Evolutionary conservation across 2,888 invertebrate species (phyloP), one percentile per base, ranked within the genome.

Genomic region (Meteorus cinctellus): DNA sequence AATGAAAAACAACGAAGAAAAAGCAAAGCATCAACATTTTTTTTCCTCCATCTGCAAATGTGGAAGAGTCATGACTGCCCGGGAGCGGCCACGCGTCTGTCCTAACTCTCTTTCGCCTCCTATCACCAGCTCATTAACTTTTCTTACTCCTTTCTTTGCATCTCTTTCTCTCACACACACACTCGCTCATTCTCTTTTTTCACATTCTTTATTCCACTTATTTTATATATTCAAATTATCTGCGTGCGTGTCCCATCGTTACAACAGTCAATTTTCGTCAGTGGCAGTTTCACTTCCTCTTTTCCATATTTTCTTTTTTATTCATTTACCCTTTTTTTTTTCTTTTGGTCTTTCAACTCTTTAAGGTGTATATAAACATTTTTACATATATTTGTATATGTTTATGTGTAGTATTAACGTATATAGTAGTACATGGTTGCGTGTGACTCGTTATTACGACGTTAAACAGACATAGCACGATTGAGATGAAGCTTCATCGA

Each of bases 91-190:
- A 75, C 75, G 71, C 75, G 75, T 75, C 71, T 48, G 29, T 70
- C 27, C 74, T 27, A 59, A 45, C 31, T 48, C 72, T 75, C 75
- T 75, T 34, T 63, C 27, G 27, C 16, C 55, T 55, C 72, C 72
- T 75, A 71, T 75, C 75, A 75, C 75, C 75, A 71, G 55, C 67
- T 75, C 75, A 75, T 75, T 75, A 75, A 59, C 75, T 65, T 71
- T 67, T 66, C 41, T 71, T 70, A n/a, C 34, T 59, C 59, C 51
- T 69, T 69, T 74, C n/a, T 34, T n/a, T 10, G 12, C 8, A 16
- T 48, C 51, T 72, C 45, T 34, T 2, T 8, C 63, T 63, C 62
- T 45, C 63, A 74, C 60, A 65, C 48, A 59, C n/a, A 66, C 36
- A 70, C 62, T 59, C 62, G 68, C 67, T 55, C 60, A 62, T 24